Base-by-base conservation (phyloP, 2,113 vertebrate genomes). In the Apeltes quadracus region DNA sequence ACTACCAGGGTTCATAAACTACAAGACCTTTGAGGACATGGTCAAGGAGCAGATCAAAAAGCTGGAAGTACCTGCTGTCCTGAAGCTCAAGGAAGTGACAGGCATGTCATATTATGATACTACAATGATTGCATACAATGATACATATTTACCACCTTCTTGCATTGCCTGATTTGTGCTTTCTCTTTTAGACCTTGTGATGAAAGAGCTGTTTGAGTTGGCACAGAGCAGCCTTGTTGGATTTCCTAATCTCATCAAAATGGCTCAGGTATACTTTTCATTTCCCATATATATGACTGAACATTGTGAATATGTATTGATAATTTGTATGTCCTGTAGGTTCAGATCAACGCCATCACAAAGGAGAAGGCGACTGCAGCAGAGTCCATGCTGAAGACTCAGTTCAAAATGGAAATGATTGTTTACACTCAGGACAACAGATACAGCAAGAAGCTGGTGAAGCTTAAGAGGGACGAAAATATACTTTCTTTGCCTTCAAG, bases 361-460 rank as follows among this genome's bases (percentile, higher is more conserved):
- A 63, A 76, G 3, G 59, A 89, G 3, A 92, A 90, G 63, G 90
- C 89, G 27, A 3, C 0, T 0, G 58, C 56, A 9, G 93, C 95
- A 0, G 93, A 95, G 77, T 76, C 58, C 11, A 41, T 22, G 0
- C 87, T 97, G 74, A 88, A 70, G 48, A 85, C 82, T 1, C 95
- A 97, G 80, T 95, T 97, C 78, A 92, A 90, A 80, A 95, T 97
- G 93, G 96, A 97, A 83, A 81, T 85, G 56, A 84, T 95, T 0
- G 69, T 96, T 15, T 96, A 94, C 84, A 96, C 94, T 72, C 95
- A 96, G 78, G 96, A 97, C 68, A 51, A 69, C 4, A 53, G 76
- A 12, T 96, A 96, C 75, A 50, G 54, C 15, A 50, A 0, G 0
- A 0, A 71, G 77, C 0, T 64, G 29, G 4, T 95, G 25, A 77